Conservation (phyloP, 2,888 invertebrate genomes). For the Clistopyga incitator region DNA sequence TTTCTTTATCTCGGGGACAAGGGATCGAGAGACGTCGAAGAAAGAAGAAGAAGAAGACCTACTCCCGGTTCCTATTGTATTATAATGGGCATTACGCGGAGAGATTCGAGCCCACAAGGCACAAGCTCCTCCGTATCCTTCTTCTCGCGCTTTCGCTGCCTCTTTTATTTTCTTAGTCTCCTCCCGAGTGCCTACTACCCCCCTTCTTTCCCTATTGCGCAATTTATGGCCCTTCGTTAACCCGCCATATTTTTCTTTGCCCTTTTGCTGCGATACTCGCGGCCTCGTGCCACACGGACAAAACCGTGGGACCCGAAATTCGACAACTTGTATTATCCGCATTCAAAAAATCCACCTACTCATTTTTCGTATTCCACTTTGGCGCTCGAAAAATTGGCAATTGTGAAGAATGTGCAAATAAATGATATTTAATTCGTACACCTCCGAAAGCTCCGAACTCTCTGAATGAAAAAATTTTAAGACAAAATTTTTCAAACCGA, state of each 20-base stretch:
- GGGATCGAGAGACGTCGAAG: constrained; percentile 62
- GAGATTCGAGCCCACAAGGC: constrained; percentile 59
- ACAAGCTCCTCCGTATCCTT: constrained; percentile 52
- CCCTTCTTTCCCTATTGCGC: constrained; percentile 74
- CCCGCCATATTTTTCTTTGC: constrained; percentile 57
- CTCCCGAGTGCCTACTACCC: constrained; percentile 70
- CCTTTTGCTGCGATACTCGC: constrained; percentile 40
- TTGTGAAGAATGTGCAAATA: too few species aligned
- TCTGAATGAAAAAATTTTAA: too few species aligned
- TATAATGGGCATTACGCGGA: constrained; percentile 80
- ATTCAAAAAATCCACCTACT: neutral
- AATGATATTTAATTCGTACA: too few species aligned
- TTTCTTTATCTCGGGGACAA: constrained; percentile 42
- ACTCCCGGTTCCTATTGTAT: constrained; percentile 78
- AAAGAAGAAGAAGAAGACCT: constrained; percentile 64
- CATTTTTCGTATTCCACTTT: neutral
- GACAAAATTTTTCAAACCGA: too few species aligned
- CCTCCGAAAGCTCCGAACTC: too few species aligned
- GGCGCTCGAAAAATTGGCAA: neutral
- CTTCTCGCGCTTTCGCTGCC: constrained; percentile 42
- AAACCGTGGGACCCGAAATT: constrained; percentile 51
- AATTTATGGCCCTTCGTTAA: constrained; percentile 80
- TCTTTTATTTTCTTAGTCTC: constrained; percentile 7
- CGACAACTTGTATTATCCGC: constrained; percentile 12
- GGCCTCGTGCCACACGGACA: constrained; percentile 1